Conservation (phyloP, 2,888 invertebrate genomes). For the Lycophotia porphyrea region DNA sequence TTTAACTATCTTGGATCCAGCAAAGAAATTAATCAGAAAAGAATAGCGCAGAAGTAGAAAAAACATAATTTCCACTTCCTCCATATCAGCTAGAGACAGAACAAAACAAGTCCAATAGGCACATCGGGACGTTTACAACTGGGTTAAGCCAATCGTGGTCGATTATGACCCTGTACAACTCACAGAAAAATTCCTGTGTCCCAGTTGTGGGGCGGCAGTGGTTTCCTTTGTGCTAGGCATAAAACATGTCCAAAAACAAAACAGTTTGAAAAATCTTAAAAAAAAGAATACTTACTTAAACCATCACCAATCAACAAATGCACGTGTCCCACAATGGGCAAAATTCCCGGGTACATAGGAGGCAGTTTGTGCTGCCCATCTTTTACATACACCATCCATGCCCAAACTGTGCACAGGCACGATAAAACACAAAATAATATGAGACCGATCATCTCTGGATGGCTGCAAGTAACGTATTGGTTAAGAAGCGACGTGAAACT, state of each 20-base stretch:
- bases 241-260: not conserved
- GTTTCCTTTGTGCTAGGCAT: not conserved
- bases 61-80: too few species aligned
- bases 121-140: too few species aligned
- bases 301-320: conserved; percentile 58
- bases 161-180: not conserved
- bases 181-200: not conserved
- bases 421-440: conserved; percentile 43
- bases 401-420: conserved; percentile 43
- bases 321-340: conserved; percentile 58
- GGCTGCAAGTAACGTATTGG: conserved; percentile 2
- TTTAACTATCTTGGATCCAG: too few species aligned
- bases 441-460: conserved; percentile 34
- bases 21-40: too few species aligned
- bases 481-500: not conserved
- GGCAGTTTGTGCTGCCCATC: conserved; percentile 45
- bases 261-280: not conserved
- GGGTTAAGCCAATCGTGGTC: too few species aligned
- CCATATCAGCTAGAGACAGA: too few species aligned
- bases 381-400: conserved; percentile 37
- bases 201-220: not conserved
- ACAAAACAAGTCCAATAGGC: too few species aligned
- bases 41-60: too few species aligned
- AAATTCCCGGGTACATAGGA: conserved; percentile 52
- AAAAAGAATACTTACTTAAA: conserved; percentile 47